A percentile compares a stretch with the other conserved stretches of the same genome.
Evolutionary conservation across 2,797 vertebrate species (phyloP).

Genomic region (Lepidocolaptes lacrymiger): DNA sequence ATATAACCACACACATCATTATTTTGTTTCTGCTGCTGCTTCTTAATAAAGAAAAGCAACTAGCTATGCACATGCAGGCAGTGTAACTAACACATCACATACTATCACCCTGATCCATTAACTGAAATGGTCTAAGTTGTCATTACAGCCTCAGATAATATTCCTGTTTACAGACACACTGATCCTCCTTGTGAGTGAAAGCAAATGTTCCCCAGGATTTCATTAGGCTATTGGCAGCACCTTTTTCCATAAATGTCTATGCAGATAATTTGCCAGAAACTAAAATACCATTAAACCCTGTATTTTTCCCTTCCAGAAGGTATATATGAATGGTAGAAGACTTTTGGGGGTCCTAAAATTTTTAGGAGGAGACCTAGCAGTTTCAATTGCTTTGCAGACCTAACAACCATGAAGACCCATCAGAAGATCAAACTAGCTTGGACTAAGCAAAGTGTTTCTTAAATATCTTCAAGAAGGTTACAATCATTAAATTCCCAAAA

Average conservation of each 20-base stretch:
- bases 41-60: not conserved
- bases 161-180: not conserved
- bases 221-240: not conserved
- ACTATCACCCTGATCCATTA: not conserved
- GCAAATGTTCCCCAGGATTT: not conserved
- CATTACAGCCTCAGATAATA: not conserved
- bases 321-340: not conserved
- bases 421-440: not conserved
- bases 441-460: not conserved
- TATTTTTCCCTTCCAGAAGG: not conserved
- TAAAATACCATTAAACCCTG: conserved; percentile 1
- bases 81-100: not conserved
- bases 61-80: not conserved
- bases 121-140: not conserved
- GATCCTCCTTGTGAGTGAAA: not conserved
- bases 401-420: not conserved
- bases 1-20: not conserved
- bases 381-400: conserved; percentile 16
- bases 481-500: not conserved
- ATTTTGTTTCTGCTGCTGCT: not conserved
- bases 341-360: not conserved
- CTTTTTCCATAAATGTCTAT: not conserved
- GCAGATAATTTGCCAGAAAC: not conserved
- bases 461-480: not conserved
- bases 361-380: not conserved